Evolutionary conservation across 2,113 vertebrate species (phyloP).

Genomic region (Microtus oregoni): DNA sequence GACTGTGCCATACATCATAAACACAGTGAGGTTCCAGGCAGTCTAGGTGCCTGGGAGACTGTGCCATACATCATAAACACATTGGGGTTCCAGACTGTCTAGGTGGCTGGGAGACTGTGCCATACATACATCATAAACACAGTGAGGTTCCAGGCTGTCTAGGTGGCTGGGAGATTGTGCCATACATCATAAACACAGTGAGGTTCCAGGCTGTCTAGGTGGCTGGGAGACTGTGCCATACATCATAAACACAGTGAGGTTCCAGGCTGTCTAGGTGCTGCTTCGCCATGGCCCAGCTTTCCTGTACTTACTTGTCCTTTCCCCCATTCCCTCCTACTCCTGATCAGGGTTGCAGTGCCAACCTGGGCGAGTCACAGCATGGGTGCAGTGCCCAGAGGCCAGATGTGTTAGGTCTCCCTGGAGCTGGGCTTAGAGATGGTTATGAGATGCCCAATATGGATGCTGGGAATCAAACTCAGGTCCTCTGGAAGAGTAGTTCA

Average conservation of each 20-base stretch:
- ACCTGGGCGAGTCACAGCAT: no score
- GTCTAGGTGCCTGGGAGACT: not conserved
- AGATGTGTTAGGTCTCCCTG: not conserved
- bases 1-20: no score
- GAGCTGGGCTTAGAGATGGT: not conserved
- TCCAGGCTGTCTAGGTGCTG: not conserved
- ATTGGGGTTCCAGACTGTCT: no score
- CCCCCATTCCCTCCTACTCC: not conserved
- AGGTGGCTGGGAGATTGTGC: no score
- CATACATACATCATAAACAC: no score
- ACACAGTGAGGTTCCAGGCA: no score
- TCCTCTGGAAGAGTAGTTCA: not conserved
- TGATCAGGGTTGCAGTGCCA: not conserved
- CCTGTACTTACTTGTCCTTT: not conserved
- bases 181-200: no score
- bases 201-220: no score
- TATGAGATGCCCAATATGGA: not conserved
- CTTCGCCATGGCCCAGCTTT: not conserved
- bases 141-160: no score
- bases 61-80: not conserved
- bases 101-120: no score
- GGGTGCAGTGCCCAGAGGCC: not conserved
- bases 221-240: no score
- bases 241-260: no score
- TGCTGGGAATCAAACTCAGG: not conserved